Evolutionary conservation across 2,888 invertebrate genomes (phyloP).

Genomic region (Pycnomerus fuliginosus): DNA sequence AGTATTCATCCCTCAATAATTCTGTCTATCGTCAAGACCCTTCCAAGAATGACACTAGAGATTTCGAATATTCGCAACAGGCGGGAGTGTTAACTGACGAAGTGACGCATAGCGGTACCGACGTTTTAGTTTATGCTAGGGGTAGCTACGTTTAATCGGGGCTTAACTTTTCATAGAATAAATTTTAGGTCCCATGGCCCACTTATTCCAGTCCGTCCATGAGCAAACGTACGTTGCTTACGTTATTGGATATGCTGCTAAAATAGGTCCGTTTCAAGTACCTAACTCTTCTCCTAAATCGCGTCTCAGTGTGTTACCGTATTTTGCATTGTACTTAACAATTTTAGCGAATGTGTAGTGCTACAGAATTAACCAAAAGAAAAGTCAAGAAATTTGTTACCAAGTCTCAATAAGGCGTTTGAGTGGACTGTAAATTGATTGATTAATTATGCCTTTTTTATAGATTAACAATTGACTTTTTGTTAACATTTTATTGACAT

Average conservation of each 20-base stretch:
- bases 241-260: slow-evolving; percentile 79
- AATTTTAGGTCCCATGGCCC: slow-evolving; percentile 79
- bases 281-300: no score
- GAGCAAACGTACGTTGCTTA: slow-evolving; percentile 90
- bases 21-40: slow-evolving; percentile 62
- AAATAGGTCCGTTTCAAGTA: slow-evolving; percentile 66
- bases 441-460: no score
- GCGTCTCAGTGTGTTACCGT: no score
- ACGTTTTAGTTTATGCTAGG: slow-evolving; percentile 80
- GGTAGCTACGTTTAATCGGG: slow-evolving; percentile 53
- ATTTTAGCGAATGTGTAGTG: no score
- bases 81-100: slow-evolving; percentile 70
- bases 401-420: no score
- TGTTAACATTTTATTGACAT: no score
- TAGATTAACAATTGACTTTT: no score
- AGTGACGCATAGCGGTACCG: slow-evolving; percentile 80
- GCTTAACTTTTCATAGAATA: slow-evolving; percentile 34
- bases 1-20: slow-evolving; percentile 50
- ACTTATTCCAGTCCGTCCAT: slow-evolving; percentile 84
- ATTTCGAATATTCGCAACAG: slow-evolving; percentile 71
- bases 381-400: no score
- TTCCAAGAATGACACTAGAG: slow-evolving; percentile 58
- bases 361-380: no score
- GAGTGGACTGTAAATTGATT: no score
- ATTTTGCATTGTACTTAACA: no score